A percentile compares a stretch with the other conserved stretches of the same genome.
Evolutionary conservation across 2,113 vertebrate genomes (phyloP).

Genomic region (Hippoglossus stenolepis): DNA sequence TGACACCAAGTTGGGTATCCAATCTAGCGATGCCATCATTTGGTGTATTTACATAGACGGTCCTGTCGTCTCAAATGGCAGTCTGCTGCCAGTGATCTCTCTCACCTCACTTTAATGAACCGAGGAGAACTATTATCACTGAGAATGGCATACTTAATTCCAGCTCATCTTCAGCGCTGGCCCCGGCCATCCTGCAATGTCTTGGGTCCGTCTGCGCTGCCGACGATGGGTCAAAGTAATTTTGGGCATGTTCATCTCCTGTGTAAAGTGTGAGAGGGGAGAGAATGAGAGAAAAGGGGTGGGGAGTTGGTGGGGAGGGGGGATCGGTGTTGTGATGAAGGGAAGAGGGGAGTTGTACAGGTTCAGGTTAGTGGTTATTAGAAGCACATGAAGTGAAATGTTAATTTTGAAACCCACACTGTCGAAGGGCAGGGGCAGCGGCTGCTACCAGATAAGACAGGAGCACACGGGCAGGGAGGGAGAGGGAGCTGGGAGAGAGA

Average conservation of each 20-base stretch:
- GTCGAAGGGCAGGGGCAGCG: constrained; percentile 82
- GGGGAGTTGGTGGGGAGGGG: constrained; percentile 31
- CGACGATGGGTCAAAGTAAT: constrained; percentile 96
- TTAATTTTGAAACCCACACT: constrained; percentile 98
- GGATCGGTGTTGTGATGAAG: constrained; percentile 5
- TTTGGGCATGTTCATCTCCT: constrained; percentile 95
- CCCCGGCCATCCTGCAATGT: constrained; percentile 87
- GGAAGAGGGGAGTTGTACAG: constrained; percentile 59
- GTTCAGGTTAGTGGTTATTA: constrained; percentile 97
- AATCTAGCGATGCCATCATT: constrained; percentile 69
- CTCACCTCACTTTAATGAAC: constrained; percentile 95
- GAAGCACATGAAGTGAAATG: constrained; percentile 99
- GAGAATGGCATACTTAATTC: constrained; percentile 99
- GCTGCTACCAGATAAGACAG: constrained; percentile 88
- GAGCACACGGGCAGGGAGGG: constrained; percentile 62
- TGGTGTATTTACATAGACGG: constrained; percentile 84
- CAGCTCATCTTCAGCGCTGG: constrained; percentile 92
- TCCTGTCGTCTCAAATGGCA: constrained; percentile 50
- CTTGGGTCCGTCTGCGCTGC: constrained; percentile 93
- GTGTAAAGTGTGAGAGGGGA: constrained; percentile 86
- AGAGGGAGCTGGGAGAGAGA: constrained; percentile 60
- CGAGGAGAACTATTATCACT: constrained; percentile 93
- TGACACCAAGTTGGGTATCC: constrained; percentile 71
- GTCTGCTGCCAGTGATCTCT: constrained; percentile 77
- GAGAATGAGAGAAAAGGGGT: constrained; percentile 62